Percentiles rank a stretch among this genome's conserved stretches.
Evolutionary conservation across 2,888 invertebrate genomes (phyloP).

Genomic region (Stenoptilia bipunctidactyla): DNA sequence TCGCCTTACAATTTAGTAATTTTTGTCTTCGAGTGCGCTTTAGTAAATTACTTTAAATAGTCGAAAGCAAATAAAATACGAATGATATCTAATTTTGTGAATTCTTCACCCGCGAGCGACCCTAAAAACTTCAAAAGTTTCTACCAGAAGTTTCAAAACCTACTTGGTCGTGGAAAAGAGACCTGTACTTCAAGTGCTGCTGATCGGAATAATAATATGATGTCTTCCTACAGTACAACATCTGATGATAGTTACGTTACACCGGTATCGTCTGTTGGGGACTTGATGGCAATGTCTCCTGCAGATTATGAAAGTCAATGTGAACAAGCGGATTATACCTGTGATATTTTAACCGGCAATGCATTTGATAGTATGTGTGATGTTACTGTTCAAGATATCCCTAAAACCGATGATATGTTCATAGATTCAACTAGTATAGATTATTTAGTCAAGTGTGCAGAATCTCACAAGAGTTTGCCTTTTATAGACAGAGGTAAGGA

Average conservation of each 20-base stretch:
- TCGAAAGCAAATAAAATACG: no score
- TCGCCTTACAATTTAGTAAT: no score
- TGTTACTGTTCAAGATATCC: constrained; percentile 52
- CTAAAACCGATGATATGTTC: constrained; percentile 50
- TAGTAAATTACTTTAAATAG: no score
- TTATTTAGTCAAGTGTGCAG: constrained; percentile 60
- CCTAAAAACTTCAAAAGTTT: constrained; percentile 29
- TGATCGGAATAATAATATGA: constrained; percentile 25
- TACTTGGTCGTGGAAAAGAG: constrained; percentile 26
- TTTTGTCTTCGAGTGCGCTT: no score
- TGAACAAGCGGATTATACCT: constrained; percentile 32
- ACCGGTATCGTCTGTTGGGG: constrained; percentile 45
- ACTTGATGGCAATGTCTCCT: constrained; percentile 52
- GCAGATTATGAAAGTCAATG: constrained; percentile 22
- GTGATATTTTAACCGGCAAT: constrained; percentile 46
- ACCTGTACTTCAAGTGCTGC: constrained; percentile 8
- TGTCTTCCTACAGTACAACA: constrained; percentile 32
- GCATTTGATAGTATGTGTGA: constrained; percentile 55
- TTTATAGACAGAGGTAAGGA: constrained; percentile 62
- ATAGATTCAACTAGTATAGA: constrained; percentile 71
- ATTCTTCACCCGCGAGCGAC: constrained; percentile 26
- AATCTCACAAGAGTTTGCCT: constrained; percentile 40
- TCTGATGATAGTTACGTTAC: constrained; percentile 47
- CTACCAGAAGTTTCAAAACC: constrained; percentile 34
- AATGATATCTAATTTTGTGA: constrained; percentile 40